Percentiles rank a stretch among this genome's conserved stretches.
Conservation (phyloP, 2,797 vertebrate species). For the Scarus forsteni region DNA sequence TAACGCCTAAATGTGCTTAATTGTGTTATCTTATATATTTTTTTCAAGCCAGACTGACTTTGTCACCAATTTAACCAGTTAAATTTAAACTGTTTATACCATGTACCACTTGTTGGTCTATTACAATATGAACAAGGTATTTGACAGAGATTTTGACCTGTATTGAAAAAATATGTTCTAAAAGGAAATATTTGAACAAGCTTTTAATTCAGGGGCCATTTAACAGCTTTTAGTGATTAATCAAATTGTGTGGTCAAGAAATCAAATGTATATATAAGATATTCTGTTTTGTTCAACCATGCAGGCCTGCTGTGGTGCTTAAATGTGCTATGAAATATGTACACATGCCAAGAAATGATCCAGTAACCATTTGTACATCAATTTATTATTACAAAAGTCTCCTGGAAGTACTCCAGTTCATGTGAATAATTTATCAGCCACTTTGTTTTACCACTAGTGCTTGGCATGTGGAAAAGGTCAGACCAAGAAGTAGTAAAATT, state of each 20-base stretch:
- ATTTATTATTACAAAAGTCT: slow-evolving; percentile 18
- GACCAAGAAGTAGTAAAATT: slow-evolving; percentile 15
- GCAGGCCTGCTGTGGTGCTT: slow-evolving; percentile 7
- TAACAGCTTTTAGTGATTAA: not conserved
- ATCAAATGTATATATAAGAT: slow-evolving; percentile 13
- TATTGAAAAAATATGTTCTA: too few species aligned
- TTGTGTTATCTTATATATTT: too few species aligned
- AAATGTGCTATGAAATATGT: slow-evolving; percentile 28
- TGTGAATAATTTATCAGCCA: slow-evolving; percentile 19
- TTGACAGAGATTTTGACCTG: too few species aligned
- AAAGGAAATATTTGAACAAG: too few species aligned
- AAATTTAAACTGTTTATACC: too few species aligned
- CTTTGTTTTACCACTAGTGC: slow-evolving; percentile 17
- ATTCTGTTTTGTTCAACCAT: slow-evolving; percentile 8
- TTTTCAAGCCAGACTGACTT: too few species aligned
- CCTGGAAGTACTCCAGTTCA: slow-evolving; percentile 10
- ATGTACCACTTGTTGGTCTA: too few species aligned
- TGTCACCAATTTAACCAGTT: too few species aligned
- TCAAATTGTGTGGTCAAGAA: slow-evolving; percentile 7
- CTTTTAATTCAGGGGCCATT: too few species aligned
- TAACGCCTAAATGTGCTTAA: too few species aligned
- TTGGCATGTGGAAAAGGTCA: slow-evolving; percentile 24
- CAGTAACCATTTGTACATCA: slow-evolving; percentile 11
- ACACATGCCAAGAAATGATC: not conserved
- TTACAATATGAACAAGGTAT: too few species aligned